These are phyloP conservation scores for Sitophilus oryzae DNA, from an alignment of 1,140 invertebrate species.

Conservation along the genomic window DNA sequence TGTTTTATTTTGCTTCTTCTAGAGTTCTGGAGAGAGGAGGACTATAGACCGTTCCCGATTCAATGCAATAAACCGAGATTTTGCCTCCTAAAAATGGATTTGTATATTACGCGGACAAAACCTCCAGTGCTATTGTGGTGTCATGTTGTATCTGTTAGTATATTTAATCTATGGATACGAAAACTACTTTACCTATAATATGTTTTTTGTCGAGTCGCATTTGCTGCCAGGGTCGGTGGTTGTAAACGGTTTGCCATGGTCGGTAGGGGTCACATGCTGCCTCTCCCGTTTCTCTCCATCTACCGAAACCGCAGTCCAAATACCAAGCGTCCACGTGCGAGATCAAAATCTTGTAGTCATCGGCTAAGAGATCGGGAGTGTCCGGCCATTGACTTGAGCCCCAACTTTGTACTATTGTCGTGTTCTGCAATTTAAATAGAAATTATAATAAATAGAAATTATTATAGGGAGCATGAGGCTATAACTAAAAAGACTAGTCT, in stretches of 20 bases:
- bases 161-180: too few relatives aligned
- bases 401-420: slow-evolving; percentile 60
- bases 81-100: too few relatives aligned
- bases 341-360: slow-evolving; percentile 69
- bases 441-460: not conserved
- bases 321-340: slow-evolving; percentile 84
- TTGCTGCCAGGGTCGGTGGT: slow-evolving; percentile 65
- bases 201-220: slow-evolving; percentile 39
- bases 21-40: too few relatives aligned
- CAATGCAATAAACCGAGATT: too few relatives aligned
- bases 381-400: slow-evolving; percentile 70
- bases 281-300: slow-evolving; percentile 64
- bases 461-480: not conserved
- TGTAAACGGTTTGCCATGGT: slow-evolving; percentile 78
- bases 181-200: slow-evolving; percentile 49
- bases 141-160: too few relatives aligned
- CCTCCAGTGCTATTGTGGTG: too few relatives aligned
- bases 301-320: slow-evolving; percentile 76
- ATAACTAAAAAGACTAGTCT: not conserved
- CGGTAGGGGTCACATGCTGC: slow-evolving; percentile 74
- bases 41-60: too few relatives aligned
- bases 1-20: too few relatives aligned
- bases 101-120: too few relatives aligned
- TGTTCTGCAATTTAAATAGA: slow-evolving; percentile 9
- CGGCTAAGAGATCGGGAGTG: slow-evolving; percentile 63